These are phyloP conservation scores for Pediacus dermestoides DNA, from an alignment of 2,888 invertebrate species.

Conservation along the genomic window DNA sequence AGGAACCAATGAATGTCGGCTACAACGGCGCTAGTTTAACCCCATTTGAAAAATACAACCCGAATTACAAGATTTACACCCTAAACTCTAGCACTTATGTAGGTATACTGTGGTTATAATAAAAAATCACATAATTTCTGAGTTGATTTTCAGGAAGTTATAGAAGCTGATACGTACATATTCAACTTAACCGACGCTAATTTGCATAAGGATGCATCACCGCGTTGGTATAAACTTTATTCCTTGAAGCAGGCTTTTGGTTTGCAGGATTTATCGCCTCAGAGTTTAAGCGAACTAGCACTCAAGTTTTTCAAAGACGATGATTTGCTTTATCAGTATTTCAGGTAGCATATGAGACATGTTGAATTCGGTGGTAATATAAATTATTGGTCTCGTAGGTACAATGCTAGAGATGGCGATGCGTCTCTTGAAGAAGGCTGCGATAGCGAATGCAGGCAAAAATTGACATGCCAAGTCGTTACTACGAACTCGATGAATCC, in stretches of 20 bases:
- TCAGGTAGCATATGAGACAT: constrained; percentile 40
- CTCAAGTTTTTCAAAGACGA: constrained; percentile 53
- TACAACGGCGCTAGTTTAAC: constrained; percentile 61
- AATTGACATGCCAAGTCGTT: neutral
- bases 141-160: constrained; percentile 54
- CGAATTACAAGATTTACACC: constrained; percentile 52
- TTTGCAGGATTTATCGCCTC: constrained; percentile 59
- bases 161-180: constrained; percentile 67
- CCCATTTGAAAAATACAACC: constrained; percentile 62
- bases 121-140: neutral
- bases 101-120: no score
- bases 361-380: neutral
- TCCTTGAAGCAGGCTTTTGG: constrained; percentile 67
- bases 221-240: constrained; percentile 73
- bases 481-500: no score
- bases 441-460: neutral
- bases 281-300: neutral
- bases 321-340: constrained; percentile 48
- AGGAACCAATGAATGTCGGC: constrained; percentile 62
- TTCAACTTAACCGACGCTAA: constrained; percentile 76
- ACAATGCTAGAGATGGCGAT: constrained; percentile 1
- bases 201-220: constrained; percentile 51
- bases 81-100: constrained; percentile 38
- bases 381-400: constrained; percentile 4
- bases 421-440: neutral